Evolutionary conservation across 2,797 vertebrate species (phyloP), one percentile per base, ranked within the genome.

Genomic region (Halcyon badia): DNA sequence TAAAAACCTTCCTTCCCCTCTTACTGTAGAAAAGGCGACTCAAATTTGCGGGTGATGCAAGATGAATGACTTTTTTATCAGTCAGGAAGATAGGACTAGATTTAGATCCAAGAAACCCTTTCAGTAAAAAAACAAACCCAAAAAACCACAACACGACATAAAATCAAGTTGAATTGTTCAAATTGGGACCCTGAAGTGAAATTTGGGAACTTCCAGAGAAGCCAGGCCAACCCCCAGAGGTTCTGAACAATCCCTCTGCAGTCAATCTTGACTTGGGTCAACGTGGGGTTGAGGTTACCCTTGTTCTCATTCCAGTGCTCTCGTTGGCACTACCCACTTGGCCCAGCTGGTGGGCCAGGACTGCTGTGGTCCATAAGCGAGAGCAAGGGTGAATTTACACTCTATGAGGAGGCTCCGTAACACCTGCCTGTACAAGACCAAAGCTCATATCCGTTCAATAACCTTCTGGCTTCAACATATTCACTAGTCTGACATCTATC

Each of bases 391-490:
- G 4, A 49, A n/a, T 49, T 90, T 33, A 71, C 7, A 6, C 14
- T 16, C 52, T 17, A 0, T 4, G 6, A 33, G 16, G 6, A 70
- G 33, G 58, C 17, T n/a, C 20, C 4, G 0, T 9, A 48, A 76
- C 44, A 89, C 56, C 54, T 28, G 9, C 26, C 68, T 75, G 19
- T 62, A 65, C 0, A 0, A 76, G 35, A 52, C 4, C 56, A 61
- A 58, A 46, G 3, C 72, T 22, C 26, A 39, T n/a, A 69, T 5
- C 44, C n/a, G 35, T 39, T 78, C 19, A 82, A 44, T 9, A n/a
- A 60, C 24, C 22, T 16, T 14, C 51, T 39, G 54, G 30, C 33
- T 72, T 57, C 2, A 79, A 21, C 25, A 15, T 12, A 46, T 28
- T 61, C 14, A 25, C 5, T 33, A 37, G 25, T 52, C 42, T 52